phyloP scores from a whole-genome alignment of 2,113 vertebrate genomes.

The Lophochroa leadbeateri region DNA sequence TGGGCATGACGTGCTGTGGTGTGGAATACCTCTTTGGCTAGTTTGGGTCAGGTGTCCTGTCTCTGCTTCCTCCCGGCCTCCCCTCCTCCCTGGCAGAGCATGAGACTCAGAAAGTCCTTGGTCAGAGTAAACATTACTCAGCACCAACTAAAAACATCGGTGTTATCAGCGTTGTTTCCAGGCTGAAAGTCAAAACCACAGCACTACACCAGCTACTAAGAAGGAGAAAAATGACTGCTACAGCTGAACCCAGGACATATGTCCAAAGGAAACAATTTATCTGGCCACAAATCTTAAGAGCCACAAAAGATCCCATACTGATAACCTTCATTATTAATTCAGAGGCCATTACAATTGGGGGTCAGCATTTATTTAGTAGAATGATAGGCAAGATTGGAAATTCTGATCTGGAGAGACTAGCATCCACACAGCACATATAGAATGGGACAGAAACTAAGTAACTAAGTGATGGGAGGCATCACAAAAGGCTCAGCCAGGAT shows the following conservation, averaged over 20 bases:
- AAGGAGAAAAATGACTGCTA: neutral
- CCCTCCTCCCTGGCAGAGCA: no score
- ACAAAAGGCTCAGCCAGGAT: neutral
- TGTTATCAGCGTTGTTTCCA: neutral
- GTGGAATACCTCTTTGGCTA: no score
- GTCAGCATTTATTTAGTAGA: neutral
- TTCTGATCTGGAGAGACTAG: neutral
- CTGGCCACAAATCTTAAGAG: neutral
- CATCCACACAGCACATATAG: rapidly evolving
- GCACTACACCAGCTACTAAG: neutral
- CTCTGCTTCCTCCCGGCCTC: no score
- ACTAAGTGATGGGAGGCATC: neutral
- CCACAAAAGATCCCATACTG: neutral
- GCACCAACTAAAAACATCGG: neutral
- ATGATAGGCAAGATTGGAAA: neutral
- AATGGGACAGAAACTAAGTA: neutral
- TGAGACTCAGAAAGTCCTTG: neutral
- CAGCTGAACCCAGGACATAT: neutral
- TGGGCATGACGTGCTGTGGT: neutral
- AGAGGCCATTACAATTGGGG: neutral
- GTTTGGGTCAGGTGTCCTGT: no score
- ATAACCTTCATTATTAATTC: neutral
- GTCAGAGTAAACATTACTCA: neutral
- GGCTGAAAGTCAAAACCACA: neutral
- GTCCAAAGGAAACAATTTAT: neutral